Percentiles rank a stretch among this genome's conserved stretches.
Evolutionary conservation across 2,113 vertebrate genomes (phyloP).

Genomic region (Naja naja): DNA sequence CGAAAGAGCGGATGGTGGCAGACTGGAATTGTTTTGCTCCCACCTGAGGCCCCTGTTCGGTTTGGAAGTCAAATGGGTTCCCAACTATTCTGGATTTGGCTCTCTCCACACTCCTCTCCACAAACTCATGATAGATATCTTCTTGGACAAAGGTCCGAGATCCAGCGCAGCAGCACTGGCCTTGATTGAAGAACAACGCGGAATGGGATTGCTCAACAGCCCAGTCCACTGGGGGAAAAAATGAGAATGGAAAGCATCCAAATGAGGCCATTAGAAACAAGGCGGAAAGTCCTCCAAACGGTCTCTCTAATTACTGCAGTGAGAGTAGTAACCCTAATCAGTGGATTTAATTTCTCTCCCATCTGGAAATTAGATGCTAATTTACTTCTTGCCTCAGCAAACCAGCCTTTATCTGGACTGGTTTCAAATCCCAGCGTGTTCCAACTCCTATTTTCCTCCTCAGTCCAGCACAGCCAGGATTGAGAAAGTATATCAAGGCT

Average conservation of each 20-base stretch:
- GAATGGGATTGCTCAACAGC: constrained; percentile 95
- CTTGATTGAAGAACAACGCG: constrained; percentile 97
- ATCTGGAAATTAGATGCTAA: background rate
- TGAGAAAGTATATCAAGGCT: background rate
- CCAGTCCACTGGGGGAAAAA: constrained; percentile 78
- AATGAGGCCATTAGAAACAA: background rate
- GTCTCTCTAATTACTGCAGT: background rate
- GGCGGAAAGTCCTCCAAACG: background rate
- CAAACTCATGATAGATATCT: constrained; percentile 86
- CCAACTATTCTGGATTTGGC: constrained; percentile 87
- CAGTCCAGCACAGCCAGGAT: background rate
- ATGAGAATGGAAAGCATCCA: background rate
- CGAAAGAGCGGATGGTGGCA: background rate
- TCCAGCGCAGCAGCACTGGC: constrained; percentile 94
- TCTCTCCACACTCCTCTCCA: constrained; percentile 85
- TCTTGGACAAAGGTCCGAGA: constrained; percentile 91
- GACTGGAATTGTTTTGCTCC: background rate
- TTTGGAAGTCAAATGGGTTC: constrained; percentile 87
- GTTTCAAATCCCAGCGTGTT: background rate
- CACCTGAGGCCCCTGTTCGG: constrained; percentile 96
- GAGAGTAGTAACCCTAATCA: too few relatives aligned
- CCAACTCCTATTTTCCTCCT: background rate
- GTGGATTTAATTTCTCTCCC: background rate
- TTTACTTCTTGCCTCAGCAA: background rate
- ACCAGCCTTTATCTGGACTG: background rate